Base-by-base conservation (phyloP, 2,113 vertebrate species). In the Tylochromis polylepis region DNA sequence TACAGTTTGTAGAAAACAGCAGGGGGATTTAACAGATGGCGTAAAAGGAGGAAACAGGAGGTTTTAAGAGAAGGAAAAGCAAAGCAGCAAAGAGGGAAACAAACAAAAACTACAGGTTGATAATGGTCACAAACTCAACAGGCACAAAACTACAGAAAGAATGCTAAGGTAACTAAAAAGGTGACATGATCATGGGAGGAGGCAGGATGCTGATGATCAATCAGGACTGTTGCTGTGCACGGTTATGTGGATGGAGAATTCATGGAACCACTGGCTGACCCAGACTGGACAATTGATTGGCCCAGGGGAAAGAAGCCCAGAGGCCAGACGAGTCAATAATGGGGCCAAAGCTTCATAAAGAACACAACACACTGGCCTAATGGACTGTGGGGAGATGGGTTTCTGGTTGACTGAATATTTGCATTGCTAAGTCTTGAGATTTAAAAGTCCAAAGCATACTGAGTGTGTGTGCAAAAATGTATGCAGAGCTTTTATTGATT, bases 241-340 rank as follows among this genome's bases (percentile, higher is more conserved):
- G 27, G 59, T 70, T n/a, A 24, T 85, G 78, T 79, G 77, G 84
- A 88, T 46, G 86, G 31, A 84, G 79, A 82, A 80, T 81, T 89
- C n/a, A 29, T 87, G 86, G 87, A 85, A 84, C 49, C 60, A 49
- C 20, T 78, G 81, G 81, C 77, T 90, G 94, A 94, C 93, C 94
- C 93, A 92, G 93, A 94, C 90, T 79, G 67, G 60, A 84, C 75
- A 87, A 93, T 95, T 59, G 84, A 94, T 92, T 24, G 78, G 90
- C 89, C 90, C 65, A 77, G 86, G 79, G 88, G 82, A 41, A 46
- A 75, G 82, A 72, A 82, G 87, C 82, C 87, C 89, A 85, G 79
- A 87, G 88, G 87, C 88, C 57, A 85, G 82, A 89, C 87, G 5
- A 53, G 90, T 94, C 95, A 78, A 94, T 95, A 95, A 57, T 14